Conservation (phyloP, 2,888 invertebrate genomes). For the Pammene fasciana region DNA sequence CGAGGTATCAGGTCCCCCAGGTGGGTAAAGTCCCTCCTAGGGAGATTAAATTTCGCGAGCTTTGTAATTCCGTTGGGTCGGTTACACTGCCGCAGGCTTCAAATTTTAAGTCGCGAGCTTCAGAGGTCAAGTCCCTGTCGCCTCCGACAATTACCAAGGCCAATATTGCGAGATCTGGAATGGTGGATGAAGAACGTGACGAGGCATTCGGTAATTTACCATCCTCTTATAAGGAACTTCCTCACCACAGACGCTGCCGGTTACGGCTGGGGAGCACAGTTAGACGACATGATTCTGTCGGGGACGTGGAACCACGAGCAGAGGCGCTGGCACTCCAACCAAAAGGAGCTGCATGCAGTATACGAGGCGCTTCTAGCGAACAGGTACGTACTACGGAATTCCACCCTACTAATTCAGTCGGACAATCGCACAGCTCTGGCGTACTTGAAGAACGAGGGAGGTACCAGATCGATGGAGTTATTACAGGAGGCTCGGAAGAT, state of each 20-base stretch:
- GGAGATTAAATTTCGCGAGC: background rate
- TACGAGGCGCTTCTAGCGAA: background rate
- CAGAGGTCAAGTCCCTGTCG: slow-evolving; percentile 25
- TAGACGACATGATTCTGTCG: background rate
- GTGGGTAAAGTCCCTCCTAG: slow-evolving; percentile 1
- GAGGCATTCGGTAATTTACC: slow-evolving; percentile 20
- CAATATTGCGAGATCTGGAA: background rate
- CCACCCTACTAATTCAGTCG: slow-evolving; percentile 3
- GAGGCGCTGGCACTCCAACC: background rate
- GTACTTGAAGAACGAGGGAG: background rate
- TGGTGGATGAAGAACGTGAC: slow-evolving; percentile 36
- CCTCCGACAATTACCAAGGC: slow-evolving; percentile 8
- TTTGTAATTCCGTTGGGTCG: background rate
- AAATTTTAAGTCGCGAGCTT: background rate
- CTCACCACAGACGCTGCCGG: slow-evolving; percentile 41
- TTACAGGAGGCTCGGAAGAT: background rate
- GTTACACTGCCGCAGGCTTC: background rate
- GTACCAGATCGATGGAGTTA: background rate
- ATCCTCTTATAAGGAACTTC: slow-evolving; percentile 14
- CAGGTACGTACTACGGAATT: background rate
- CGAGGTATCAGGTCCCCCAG: background rate
- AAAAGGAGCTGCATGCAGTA: background rate
- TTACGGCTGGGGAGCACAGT: slow-evolving; percentile 41
- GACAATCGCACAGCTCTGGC: background rate
- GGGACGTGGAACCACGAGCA: background rate